Percentiles rank a stretch among this genome's conserved stretches.
These are phyloP conservation scores for Chrysina gloriosa DNA, from an alignment of 2,888 invertebrate species.

Conservation along the genomic window DNA sequence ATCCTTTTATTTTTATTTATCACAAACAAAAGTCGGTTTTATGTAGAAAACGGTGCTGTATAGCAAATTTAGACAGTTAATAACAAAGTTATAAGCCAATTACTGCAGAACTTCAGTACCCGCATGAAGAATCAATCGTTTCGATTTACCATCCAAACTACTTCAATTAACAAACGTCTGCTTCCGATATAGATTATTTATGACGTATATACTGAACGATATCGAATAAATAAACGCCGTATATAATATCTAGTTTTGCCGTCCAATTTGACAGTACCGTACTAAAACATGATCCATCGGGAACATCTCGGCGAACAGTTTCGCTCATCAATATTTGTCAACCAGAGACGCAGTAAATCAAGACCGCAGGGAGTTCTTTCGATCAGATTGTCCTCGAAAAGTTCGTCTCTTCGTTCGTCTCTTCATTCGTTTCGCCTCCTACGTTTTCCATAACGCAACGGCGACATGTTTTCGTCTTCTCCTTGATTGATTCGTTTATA, in stretches of 20 bases:
- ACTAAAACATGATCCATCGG: neutral
- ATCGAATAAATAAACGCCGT: neutral
- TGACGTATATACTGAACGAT: no score
- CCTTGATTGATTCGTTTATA: constrained; percentile 2
- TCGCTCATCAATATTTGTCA: constrained; percentile 2
- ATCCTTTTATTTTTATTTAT: no score
- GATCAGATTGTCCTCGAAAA: neutral
- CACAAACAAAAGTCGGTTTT: no score
- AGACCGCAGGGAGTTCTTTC: neutral
- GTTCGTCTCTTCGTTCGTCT: neutral
- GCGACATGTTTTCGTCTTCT: constrained; percentile 2
- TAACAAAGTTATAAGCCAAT: no score
- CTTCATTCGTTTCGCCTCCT: no score
- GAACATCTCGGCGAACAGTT: neutral
- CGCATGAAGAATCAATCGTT: no score
- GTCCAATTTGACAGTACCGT: neutral
- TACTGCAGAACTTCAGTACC: no score
- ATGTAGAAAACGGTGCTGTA: no score
- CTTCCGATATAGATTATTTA: no score
- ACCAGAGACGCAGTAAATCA: neutral
- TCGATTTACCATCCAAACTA: no score
- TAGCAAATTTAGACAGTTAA: no score
- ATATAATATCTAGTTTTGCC: neutral
- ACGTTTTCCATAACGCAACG: neutral
- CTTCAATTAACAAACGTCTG: no score